These are phyloP conservation scores for Zoanthus gigantus DNA, from an alignment of 92 coral and sea anemone species.

Conservation along the genomic window DNA sequence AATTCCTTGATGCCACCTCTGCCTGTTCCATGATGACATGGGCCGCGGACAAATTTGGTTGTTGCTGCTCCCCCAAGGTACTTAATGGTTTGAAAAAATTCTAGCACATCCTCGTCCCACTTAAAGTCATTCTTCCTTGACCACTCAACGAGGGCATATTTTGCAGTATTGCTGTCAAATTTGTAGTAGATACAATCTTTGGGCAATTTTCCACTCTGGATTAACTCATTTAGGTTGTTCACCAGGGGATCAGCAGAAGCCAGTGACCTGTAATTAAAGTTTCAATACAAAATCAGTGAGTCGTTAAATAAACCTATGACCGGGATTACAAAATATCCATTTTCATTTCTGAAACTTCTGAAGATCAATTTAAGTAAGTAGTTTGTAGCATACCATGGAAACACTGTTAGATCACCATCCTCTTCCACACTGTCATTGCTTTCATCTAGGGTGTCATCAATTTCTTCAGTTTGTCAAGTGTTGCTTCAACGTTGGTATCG, in stretches of 20 bases:
- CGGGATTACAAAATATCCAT: too few species aligned
- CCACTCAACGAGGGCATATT: not conserved
- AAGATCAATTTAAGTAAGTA: too few species aligned
- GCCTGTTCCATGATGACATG: not conserved
- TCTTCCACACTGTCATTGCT: too few species aligned
- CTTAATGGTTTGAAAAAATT: not conserved
- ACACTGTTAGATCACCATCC: too few species aligned
- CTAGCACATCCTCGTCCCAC: not conserved
- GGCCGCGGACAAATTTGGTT: not conserved
- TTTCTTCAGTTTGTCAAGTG: too few species aligned
- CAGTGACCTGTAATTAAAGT: too few species aligned
- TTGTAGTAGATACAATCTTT: not conserved
- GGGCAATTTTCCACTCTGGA: not conserved
- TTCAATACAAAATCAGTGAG: too few species aligned
- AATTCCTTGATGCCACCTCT: not conserved
- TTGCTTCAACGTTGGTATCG: too few species aligned
- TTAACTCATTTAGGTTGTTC: not conserved
- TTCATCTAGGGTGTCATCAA: too few species aligned
- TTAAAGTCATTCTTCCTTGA: not conserved
- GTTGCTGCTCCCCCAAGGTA: not conserved
- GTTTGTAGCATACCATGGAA: too few species aligned
- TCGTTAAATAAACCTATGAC: too few species aligned
- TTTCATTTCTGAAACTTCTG: too few species aligned
- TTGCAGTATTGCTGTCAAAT: not conserved
- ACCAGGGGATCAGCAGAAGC: not conserved